Evolutionary conservation across 2,113 vertebrate genomes (phyloP).

Genomic region (Hyaena hyaena): DNA sequence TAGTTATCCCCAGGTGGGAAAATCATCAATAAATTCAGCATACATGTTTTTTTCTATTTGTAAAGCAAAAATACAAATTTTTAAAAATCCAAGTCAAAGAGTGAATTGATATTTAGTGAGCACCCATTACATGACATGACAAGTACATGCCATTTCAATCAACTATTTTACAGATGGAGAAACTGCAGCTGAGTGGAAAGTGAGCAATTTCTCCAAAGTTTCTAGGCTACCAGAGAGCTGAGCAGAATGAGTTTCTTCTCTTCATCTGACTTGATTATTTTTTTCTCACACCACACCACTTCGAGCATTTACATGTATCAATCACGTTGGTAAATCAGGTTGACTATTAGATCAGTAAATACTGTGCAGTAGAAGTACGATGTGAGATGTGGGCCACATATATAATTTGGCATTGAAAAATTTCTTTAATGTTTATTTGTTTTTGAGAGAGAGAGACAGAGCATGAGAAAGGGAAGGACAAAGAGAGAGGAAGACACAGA

Average conservation of each 20-base stretch:
- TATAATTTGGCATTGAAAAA: not conserved
- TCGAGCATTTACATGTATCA: not conserved
- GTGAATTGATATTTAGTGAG: conserved; percentile 39
- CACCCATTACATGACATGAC: not conserved
- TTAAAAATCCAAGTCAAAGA: not conserved
- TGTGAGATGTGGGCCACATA: not conserved
- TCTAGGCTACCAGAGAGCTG: not conserved
- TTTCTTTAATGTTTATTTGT: too few relatives aligned
- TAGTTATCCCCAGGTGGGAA: not conserved
- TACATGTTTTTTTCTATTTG: conserved; percentile 32
- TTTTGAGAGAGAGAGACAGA: too few relatives aligned
- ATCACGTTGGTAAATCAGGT: not conserved
- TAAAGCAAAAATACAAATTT: not conserved
- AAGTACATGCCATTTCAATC: not conserved
- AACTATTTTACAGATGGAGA: not conserved
- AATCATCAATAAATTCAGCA: conserved; percentile 21
- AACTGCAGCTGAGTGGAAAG: not conserved
- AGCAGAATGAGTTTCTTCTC: not conserved
- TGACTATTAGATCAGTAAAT: not conserved
- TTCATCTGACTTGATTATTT: not conserved
- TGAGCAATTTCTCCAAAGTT: not conserved
- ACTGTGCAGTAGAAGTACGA: not conserved
- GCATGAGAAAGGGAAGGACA: too few relatives aligned
- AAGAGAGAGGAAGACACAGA: too few relatives aligned
- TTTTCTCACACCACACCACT: not conserved